A percentile compares a stretch with the other conserved stretches of the same genome.
phyloP scores from a whole-genome alignment of 2,113 vertebrate species.

The Rhea pennata region DNA sequence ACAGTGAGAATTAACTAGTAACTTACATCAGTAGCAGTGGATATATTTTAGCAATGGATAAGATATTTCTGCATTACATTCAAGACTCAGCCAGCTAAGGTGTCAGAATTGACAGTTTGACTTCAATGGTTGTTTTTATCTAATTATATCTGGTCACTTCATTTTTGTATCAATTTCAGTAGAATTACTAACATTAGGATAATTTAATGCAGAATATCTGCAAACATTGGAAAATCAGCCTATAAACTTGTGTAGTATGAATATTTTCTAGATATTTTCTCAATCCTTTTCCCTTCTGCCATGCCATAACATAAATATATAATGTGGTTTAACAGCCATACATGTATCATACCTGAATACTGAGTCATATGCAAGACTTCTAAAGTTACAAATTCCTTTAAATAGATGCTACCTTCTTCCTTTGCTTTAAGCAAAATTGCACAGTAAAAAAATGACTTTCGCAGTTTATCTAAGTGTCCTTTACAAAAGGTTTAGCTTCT shows the following conservation, averaged over 20 bases:
- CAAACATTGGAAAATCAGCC: neutral
- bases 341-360: fast-evolving
- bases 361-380: neutral
- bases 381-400: neutral
- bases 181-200: neutral
- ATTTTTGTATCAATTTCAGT: neutral
- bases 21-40: neutral
- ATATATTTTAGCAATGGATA: neutral
- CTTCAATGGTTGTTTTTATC: neutral
- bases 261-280: neutral
- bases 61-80: neutral
- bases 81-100: neutral
- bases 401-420: neutral
- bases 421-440: neutral
- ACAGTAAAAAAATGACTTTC: neutral
- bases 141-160: neutral
- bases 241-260: neutral
- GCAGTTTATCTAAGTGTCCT: neutral
- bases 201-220: neutral
- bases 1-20: neutral
- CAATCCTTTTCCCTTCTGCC: neutral
- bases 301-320: neutral
- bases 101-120: neutral
- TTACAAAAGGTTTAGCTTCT: neutral
- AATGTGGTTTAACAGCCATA: neutral